A percentile compares a stretch with the other conserved stretches of the same genome.
These are phyloP conservation scores for Esox masquinongy DNA, from an alignment of 2,797 vertebrate genomes.

Conservation along the genomic window DNA sequence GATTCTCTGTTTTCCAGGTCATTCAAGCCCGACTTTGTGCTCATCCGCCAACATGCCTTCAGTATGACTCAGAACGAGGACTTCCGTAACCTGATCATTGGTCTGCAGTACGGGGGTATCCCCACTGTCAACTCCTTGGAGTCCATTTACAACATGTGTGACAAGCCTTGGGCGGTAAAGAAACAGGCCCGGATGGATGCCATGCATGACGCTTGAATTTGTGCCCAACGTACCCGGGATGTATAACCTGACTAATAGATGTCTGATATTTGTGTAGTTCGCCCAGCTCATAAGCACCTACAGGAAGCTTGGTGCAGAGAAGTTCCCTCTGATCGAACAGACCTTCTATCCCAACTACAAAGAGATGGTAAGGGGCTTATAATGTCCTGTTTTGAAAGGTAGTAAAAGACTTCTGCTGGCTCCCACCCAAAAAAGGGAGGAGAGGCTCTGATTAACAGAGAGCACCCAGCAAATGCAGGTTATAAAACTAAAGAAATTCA, in stretches of 20 bases:
- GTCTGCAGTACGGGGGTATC: conserved; percentile 91
- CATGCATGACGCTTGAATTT: background rate
- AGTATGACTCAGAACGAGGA: conserved; percentile 98
- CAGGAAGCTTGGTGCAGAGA: conserved; percentile 88
- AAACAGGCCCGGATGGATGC: conserved; percentile 1
- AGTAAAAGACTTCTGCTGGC: too few species aligned
- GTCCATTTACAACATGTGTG: conserved; percentile 96
- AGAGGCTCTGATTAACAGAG: too few species aligned
- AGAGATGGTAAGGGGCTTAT: conserved; percentile 87
- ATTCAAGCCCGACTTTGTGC: conserved; percentile 94
- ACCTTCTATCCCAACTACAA: conserved; percentile 98
- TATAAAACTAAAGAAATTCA: too few species aligned
- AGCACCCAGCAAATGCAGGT: too few species aligned
- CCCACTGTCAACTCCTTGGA: conserved; percentile 92
- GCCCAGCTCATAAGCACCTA: conserved; percentile 91
- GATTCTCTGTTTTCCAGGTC: conserved; percentile 75
- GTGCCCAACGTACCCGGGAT: background rate
- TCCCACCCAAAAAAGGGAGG: too few species aligned
- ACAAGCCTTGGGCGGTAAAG: conserved; percentile 96
- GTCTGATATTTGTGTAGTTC: conserved; percentile 77
- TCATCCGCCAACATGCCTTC: conserved; percentile 94
- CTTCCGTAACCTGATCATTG: conserved; percentile 93
- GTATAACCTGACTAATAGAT: background rate
- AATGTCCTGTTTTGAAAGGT: background rate
- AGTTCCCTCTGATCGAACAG: conserved; percentile 96